Percentiles rank a stretch among this genome's conserved stretches.
Conservation (phyloP, 1,140 invertebrate genomes). For the Bombus pascuorum region DNA sequence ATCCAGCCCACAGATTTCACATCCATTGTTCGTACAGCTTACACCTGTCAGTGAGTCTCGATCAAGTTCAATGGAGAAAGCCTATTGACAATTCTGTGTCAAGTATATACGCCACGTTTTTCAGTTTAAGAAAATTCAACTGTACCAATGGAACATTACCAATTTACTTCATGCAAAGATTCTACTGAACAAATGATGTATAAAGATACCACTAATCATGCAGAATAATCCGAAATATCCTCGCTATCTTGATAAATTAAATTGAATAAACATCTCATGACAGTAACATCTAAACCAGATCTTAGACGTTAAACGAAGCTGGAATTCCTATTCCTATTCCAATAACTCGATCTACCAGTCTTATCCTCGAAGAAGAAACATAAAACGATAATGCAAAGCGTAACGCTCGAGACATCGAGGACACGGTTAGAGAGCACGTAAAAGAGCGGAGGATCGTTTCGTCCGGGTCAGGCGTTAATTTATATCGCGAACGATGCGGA, state of each 20-base stretch:
- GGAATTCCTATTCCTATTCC: neutral
- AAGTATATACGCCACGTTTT: too few species aligned
- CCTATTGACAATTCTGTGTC: too few species aligned
- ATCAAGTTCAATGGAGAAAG: neutral
- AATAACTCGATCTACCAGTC: constrained; percentile 2
- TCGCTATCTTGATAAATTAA: neutral
- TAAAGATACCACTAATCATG: neutral
- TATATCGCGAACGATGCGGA: constrained; percentile 43
- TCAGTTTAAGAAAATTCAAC: neutral
- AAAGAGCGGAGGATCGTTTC: constrained; percentile 40
- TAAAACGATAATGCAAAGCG: constrained; percentile 20
- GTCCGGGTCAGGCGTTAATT: constrained; percentile 51
- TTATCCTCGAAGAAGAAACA: neutral
- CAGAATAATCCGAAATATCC: neutral
- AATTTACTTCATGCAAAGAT: neutral
- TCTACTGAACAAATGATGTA: neutral
- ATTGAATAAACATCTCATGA: neutral
- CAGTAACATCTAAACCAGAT: neutral
- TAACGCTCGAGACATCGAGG: neutral
- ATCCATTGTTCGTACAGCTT: neutral
- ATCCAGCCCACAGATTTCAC: neutral
- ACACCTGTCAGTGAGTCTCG: neutral
- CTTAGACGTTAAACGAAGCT: neutral
- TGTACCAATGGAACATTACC: neutral
- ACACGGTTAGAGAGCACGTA: constrained; percentile 41